Percentiles rank a stretch among this genome's conserved stretches.
These are phyloP conservation scores for Plectrocnemia conspersa DNA, from an alignment of 1,140 invertebrate species.

Conservation along the genomic window DNA sequence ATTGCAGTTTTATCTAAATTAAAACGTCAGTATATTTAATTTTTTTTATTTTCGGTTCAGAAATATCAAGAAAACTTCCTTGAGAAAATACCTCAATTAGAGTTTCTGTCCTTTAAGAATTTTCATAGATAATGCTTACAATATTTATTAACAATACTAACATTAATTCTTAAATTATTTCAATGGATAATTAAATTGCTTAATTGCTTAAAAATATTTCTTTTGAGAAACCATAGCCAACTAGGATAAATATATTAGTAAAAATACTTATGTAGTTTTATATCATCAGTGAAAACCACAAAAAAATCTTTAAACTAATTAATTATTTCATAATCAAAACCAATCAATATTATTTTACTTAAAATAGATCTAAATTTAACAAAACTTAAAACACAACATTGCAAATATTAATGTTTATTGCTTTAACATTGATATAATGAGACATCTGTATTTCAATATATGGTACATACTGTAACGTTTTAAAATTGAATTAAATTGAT, in stretches of 20 bases:
- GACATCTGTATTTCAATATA: not conserved
- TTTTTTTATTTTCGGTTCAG: not conserved
- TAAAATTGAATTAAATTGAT: not conserved
- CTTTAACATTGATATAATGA: not conserved
- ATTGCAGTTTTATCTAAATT: not conserved
- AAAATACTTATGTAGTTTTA: too few relatives aligned
- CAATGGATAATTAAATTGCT: not conserved
- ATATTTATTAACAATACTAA: slow-evolving; percentile 2
- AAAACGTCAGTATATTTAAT: not conserved
- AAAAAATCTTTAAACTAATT: too few relatives aligned
- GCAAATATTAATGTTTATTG: too few relatives aligned
- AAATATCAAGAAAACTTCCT: not conserved
- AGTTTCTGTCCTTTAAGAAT: not conserved
- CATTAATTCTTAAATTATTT: not conserved
- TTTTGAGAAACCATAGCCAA: not conserved
- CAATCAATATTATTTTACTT: too few relatives aligned
- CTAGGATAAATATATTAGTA: too few relatives aligned
- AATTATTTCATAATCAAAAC: too few relatives aligned
- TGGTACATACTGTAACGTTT: not conserved
- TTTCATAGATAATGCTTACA: not conserved
- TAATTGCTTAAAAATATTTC: not conserved
- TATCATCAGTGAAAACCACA: too few relatives aligned
- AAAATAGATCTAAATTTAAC: too few relatives aligned
- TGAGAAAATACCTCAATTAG: not conserved
- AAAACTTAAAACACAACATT: too few relatives aligned